Base-by-base conservation (phyloP, 2,113 vertebrate genomes). In the Paradisaea rubra region DNA sequence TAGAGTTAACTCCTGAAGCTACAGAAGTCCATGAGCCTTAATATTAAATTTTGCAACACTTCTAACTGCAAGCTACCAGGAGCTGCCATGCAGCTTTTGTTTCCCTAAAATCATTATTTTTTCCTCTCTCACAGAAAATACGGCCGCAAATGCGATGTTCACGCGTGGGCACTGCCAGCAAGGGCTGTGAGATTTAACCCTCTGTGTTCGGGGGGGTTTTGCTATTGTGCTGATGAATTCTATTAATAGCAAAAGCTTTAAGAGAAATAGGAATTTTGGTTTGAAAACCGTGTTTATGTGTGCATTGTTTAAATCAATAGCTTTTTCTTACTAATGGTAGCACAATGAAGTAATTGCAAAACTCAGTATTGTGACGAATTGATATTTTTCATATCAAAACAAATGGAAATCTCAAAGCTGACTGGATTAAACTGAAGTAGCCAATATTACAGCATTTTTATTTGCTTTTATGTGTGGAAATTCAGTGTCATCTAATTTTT, bases 141-240 rank as follows among this genome's bases (percentile, higher is more conserved):
- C 1, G 1, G 23, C n/a, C 2, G 0, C 22, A 79, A 91, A 69
- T 7, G 10, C 0, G 0, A 25, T 31, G 44, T 50, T 72, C 50
- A 24, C 0, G 0, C 2, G 0, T 25, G 52, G 60, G 50, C 3
- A 2, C 45, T n/a, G 21, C 13, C 5, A 52, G 59, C 42, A 60
- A 39, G 42, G 39, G 31, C 49, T 87, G 47, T 1, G 3, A 69
- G 31, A 49, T 57, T 70, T 44, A 81, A 31, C n/a, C 6, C 39
- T 33, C 63, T 49, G 35, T 18, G 6, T 45, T 9, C 53, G 49
- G 30, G n/a, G 37, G 15, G 1, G 5, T 2, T 69, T 64, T 54
- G 11, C 19, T 68, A 0, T 19, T 87, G 7, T n/a, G 60, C 56
- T 57, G 35, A 52, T 77, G 57, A 66, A 52, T 56, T 82, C 13